Evolutionary conservation across 2,888 invertebrate genomes (phyloP).

Genomic region (Amphiduros pacificus): DNA sequence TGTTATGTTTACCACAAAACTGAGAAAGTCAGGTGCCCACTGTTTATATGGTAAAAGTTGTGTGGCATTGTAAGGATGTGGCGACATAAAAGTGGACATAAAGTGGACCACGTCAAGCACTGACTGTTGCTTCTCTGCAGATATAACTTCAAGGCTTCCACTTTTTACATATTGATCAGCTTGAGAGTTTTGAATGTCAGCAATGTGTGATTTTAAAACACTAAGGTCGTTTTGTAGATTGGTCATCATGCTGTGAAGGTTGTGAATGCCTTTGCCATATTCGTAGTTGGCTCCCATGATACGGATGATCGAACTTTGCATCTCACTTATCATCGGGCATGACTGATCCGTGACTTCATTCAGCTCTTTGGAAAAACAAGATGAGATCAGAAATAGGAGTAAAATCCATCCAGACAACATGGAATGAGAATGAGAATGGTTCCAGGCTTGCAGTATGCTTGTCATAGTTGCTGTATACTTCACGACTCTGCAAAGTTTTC

Average conservation of each 20-base stretch:
- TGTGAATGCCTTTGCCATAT: conserved; percentile 26
- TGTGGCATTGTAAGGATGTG: too few relatives aligned
- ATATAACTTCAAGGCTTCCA: not conserved
- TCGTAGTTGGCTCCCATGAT: conserved; percentile 23
- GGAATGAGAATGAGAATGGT: too few relatives aligned
- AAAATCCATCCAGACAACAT: too few relatives aligned
- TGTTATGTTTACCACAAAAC: not conserved
- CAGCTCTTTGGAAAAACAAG: too few relatives aligned
- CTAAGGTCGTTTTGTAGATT: conserved; percentile 12
- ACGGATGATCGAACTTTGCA: conserved; percentile 23
- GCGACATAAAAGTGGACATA: not conserved
- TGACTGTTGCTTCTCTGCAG: not conserved
- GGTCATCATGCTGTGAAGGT: conserved; percentile 15
- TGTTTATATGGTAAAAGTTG: too few relatives aligned
- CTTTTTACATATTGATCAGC: not conserved
- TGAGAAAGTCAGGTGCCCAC: not conserved
- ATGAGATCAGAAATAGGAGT: too few relatives aligned
- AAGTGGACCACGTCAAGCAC: not conserved
- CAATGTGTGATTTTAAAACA: not conserved
- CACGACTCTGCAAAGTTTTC: too few relatives aligned
- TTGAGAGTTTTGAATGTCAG: not conserved
- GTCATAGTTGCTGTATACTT: too few relatives aligned
- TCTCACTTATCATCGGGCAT: conserved; percentile 8
- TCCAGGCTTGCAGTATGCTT: too few relatives aligned
- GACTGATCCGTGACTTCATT: not conserved